Base-by-base conservation (phyloP, 1,140 invertebrate species). In the Chironomus striatipennis region DNA sequence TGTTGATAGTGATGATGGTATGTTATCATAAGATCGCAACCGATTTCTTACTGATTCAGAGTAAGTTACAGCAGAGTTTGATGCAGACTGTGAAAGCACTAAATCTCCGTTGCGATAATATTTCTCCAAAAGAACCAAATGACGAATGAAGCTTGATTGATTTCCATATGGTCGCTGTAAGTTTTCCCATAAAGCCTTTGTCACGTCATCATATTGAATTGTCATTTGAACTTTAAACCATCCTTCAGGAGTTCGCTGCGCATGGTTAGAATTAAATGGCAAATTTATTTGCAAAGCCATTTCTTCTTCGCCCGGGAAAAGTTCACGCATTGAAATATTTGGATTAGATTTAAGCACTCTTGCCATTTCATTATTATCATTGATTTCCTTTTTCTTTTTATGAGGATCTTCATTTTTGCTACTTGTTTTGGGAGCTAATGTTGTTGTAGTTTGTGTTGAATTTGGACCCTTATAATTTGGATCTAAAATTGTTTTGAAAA, bases 161-260 rank as follows among this genome's bases (percentile, higher is more conserved):
- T 93, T 94, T 2, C 92, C 92, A 77, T 94, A 93, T 0, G 92
- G 92, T 80, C 91, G 88, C 78, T 93, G 91, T 34, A 94, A 78
- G 76, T 92, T 89, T 74, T 91, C 89, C 91, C 91, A 94, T 6
- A 93, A 83, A 12, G 87, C 84, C 75, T 91, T 91, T 3, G 91
- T 93, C 43, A 92, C 90, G n/a, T 86, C 83, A 77, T 93, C 92
- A 75, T 93, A 93, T 78, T 93, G 91, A 72, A 94, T 89, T 77
- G 88, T 88, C 0, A 89, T 87, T 64, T 87, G 88, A 76, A 91
- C 92, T 73, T 91, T 91, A 75, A 92, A 91, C 91, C 91, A 94
- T 10, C 91, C 91, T 78, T 92, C 90, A 0, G 90, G 90, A 1
- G 90, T 91, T 0, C 81, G 79, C 75, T 77, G 43, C 34, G 74